A percentile compares a stretch with the other conserved stretches of the same genome.
phyloP scores from a whole-genome alignment of 2,113 vertebrate genomes.

The Excalfactoria chinensis region DNA sequence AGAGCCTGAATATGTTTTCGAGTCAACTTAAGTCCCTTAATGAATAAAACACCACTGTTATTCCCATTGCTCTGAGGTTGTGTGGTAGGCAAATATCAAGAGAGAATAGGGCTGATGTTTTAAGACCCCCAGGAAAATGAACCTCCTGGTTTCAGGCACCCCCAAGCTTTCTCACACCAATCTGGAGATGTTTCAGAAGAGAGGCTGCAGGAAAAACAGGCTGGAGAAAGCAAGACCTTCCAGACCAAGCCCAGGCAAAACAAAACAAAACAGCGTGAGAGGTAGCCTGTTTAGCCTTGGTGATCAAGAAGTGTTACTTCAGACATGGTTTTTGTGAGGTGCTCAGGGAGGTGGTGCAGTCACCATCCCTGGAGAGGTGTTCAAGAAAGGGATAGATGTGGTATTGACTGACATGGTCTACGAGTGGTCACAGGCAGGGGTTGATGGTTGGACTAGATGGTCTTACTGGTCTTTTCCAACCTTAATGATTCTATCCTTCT shows the following conservation, averaged over 20 bases:
- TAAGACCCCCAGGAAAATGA: background rate
- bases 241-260: background rate
- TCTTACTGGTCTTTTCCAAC: too few relatives aligned
- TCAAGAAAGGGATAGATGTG: too few relatives aligned
- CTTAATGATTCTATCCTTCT: too few relatives aligned
- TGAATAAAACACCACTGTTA: conserved; percentile 75
- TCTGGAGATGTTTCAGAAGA: background rate
- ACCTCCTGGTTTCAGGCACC: background rate
- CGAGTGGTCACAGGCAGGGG: too few relatives aligned
- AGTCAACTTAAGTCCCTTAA: conserved; percentile 74
- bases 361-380: too few relatives aligned
- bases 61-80: conserved; percentile 29
- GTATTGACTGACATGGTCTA: too few relatives aligned
- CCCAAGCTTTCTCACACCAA: background rate
- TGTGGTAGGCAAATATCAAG: conserved; percentile 28
- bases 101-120: background rate
- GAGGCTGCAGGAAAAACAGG: background rate
- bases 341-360: too few relatives aligned
- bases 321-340: background rate
- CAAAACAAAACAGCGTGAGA: background rate
- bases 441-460: too few relatives aligned
- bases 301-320: background rate
- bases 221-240: background rate
- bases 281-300: background rate
- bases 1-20: conserved; percentile 56